Evolutionary conservation across 2,888 invertebrate genomes (phyloP).

Genomic region (Amiota mariae): DNA sequence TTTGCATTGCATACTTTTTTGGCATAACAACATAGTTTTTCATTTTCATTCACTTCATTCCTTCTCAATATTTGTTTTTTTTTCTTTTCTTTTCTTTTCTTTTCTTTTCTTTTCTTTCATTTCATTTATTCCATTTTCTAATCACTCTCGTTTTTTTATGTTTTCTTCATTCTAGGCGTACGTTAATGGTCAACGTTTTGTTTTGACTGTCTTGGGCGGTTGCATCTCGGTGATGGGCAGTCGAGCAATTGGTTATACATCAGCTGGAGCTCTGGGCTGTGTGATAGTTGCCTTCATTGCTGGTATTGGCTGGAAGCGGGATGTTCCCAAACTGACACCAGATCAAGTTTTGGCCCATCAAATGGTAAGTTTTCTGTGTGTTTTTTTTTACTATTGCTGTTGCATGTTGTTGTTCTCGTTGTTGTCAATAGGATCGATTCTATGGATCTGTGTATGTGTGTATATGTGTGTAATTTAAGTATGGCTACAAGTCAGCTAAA

Average conservation of each 20-base stretch:
- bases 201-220: constrained; percentile 78
- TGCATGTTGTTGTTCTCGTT: background rate
- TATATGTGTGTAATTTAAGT: too few relatives aligned
- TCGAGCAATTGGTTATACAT: constrained; percentile 76
- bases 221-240: constrained; percentile 79
- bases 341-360: constrained; percentile 62
- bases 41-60: background rate
- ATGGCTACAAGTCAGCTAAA: background rate
- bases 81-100: too few relatives aligned
- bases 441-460: too few relatives aligned
- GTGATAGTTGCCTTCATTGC: constrained; percentile 77
- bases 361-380: constrained; percentile 62
- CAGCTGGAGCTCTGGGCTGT: constrained; percentile 78
- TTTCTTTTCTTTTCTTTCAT: too few relatives aligned
- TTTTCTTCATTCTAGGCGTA: constrained; percentile 68
- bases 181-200: constrained; percentile 74
- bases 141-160: constrained; percentile 13
- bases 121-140: constrained; percentile 14
- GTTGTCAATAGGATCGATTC: background rate
- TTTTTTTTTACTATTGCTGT: background rate
- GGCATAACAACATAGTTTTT: constrained; percentile 1
- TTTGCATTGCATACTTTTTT: background rate
- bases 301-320: constrained; percentile 75
- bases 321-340: constrained; percentile 57
- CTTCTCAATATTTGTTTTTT: background rate